A percentile compares a stretch with the other conserved stretches of the same genome.
Conservation (phyloP, 2,888 invertebrate species). For the Melikaiella ostensackeni region DNA sequence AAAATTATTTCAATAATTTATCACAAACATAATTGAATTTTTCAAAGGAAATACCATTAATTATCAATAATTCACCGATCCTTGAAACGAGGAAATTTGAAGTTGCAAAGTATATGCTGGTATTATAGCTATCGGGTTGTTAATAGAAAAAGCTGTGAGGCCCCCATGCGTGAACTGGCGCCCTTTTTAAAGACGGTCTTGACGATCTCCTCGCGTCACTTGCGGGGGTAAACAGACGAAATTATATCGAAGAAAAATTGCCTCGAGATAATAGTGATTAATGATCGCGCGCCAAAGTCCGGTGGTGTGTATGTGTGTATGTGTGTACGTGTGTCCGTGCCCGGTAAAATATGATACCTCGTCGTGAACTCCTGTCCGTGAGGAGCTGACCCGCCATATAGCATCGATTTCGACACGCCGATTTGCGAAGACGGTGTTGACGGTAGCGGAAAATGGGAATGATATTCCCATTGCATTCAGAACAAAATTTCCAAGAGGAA, state of each 20-base stretch:
- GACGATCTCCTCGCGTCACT: conserved; percentile 61
- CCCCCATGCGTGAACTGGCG: conserved; percentile 2
- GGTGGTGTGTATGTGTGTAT: conserved; percentile 54
- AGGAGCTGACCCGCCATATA: conserved; percentile 56
- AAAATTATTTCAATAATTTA: too few relatives aligned
- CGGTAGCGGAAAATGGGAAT: conserved; percentile 33
- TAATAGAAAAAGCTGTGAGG: conserved; percentile 22
- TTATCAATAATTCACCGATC: not conserved
- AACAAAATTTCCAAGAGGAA: too few relatives aligned
- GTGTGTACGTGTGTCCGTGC: conserved; percentile 59
- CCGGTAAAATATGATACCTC: conserved; percentile 68
- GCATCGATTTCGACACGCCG: conserved; percentile 58
- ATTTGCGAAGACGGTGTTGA: conserved; percentile 37
- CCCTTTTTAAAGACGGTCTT: conserved; percentile 11
- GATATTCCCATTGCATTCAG: too few relatives aligned
- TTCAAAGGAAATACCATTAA: not conserved
- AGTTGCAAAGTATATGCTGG: conserved; percentile 1
- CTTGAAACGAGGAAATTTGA: not conserved
- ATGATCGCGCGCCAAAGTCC: conserved; percentile 61
- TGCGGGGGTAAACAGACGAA: conserved; percentile 73
- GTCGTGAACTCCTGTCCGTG: conserved; percentile 57
- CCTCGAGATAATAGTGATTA: conserved; percentile 74
- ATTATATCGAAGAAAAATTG: conserved; percentile 75
- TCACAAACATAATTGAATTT: not conserved
- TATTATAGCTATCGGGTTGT: not conserved